phyloP scores from a whole-genome alignment of 1,140 invertebrate genomes.

The Musca vetustissima region DNA sequence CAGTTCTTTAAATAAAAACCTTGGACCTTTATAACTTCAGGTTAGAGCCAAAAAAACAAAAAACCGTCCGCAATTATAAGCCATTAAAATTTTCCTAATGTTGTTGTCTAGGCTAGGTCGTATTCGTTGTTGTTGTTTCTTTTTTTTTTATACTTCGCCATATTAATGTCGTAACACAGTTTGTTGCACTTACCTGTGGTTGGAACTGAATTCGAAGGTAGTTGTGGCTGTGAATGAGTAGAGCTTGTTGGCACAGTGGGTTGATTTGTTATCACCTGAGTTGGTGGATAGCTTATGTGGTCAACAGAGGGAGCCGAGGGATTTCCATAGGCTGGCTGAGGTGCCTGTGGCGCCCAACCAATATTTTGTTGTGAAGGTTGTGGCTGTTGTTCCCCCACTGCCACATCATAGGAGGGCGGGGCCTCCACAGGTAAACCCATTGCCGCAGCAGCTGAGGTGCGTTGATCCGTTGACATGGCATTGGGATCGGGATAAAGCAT shows the following conservation, averaged over 20 bases:
- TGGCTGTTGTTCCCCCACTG: conserved; percentile 34
- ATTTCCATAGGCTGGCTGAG: neutral
- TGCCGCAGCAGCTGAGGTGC: conserved; percentile 22
- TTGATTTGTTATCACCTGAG: neutral
- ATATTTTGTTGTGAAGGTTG: conserved; percentile 29
- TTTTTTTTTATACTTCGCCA: no score
- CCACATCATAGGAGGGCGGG: conserved; percentile 48
- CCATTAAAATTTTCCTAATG: no score
- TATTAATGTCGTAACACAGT: no score
- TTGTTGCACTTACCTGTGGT: neutral
- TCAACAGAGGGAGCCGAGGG: neutral
- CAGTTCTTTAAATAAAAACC: no score
- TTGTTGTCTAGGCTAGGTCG: no score
- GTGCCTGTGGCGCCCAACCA: neutral
- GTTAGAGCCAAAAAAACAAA: no score
- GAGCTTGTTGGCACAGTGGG: neutral
- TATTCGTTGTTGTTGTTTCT: no score
- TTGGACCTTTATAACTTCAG: no score
- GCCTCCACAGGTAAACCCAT: conserved; percentile 37
- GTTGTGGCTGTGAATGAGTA: neutral
- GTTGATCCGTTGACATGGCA: conserved; percentile 25
- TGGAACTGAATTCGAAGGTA: neutral
- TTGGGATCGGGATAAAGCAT: conserved; percentile 46
- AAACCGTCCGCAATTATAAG: no score
- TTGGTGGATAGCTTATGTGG: neutral